Conservation (phyloP, 2,113 vertebrate species). For the Syngnathus typhle region DNA sequence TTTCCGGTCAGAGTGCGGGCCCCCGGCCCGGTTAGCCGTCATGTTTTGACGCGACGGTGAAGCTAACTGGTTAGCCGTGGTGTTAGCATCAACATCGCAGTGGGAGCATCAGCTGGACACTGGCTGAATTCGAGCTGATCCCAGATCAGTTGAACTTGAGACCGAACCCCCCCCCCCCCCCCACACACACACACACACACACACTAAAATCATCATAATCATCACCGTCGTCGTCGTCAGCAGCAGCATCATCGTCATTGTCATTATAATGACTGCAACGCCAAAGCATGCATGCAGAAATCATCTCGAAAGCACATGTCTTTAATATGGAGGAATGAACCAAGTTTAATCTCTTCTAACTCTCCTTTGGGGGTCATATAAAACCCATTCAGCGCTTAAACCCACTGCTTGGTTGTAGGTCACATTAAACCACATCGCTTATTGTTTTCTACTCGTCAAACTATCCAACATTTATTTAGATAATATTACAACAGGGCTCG, state of each 20-base stretch:
- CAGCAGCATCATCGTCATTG: background rate
- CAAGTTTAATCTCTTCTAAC: too few species aligned
- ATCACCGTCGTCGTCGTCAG: background rate
- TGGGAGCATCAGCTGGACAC: background rate
- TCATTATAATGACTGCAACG: background rate
- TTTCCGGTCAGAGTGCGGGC: background rate
- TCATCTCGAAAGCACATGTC: background rate
- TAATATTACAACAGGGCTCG: too few species aligned
- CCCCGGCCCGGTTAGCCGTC: background rate
- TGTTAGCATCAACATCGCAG: background rate
- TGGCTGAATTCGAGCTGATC: background rate
- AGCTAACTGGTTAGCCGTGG: slow-evolving; percentile 1
- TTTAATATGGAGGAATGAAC: background rate
- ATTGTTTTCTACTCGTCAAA: background rate
- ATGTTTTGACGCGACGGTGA: background rate
- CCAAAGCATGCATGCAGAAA: background rate
- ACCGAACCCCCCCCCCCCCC: background rate
- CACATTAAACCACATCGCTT: background rate
- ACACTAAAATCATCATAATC: background rate
- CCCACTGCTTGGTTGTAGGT: background rate
- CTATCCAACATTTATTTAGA: too few species aligned
- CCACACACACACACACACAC: too few species aligned
- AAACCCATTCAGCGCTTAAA: background rate
- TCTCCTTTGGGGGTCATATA: background rate
- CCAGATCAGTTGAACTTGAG: background rate